These are phyloP conservation scores for Aelia acuminata DNA, from an alignment of 2,888 invertebrate species.

Conservation along the genomic window DNA sequence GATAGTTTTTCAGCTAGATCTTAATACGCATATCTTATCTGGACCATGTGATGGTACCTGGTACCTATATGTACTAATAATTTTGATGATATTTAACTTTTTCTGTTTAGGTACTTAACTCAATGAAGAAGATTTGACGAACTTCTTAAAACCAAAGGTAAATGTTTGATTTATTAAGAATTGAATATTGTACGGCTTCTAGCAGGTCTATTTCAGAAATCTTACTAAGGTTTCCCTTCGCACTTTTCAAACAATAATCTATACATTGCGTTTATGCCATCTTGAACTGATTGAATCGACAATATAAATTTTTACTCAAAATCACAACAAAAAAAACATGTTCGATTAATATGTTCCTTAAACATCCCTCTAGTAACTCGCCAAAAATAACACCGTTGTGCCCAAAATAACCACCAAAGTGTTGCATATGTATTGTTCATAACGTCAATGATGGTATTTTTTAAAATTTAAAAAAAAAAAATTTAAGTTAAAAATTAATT, in stretches of 20 bases:
- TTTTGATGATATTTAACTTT: too few species aligned
- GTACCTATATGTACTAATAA: too few species aligned
- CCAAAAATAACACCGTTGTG: too few species aligned
- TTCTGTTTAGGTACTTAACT: background rate
- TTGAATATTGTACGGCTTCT: conserved; percentile 7
- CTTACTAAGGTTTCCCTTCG: conserved; percentile 4
- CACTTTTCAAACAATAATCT: background rate
- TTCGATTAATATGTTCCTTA: background rate
- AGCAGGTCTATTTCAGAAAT: background rate
- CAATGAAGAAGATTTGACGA: background rate
- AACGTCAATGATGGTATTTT: too few species aligned
- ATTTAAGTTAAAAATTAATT: too few species aligned
- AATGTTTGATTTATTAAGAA: conserved; percentile 1
- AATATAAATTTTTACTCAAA: background rate
- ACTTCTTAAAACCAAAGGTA: background rate
- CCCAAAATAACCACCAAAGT: too few species aligned
- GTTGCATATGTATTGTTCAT: too few species aligned
- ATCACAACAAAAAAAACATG: too few species aligned
- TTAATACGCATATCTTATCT: too few species aligned
- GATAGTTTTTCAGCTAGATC: too few species aligned
- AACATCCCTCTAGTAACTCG: background rate
- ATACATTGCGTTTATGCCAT: background rate
- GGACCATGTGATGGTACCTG: too few species aligned
- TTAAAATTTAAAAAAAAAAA: too few species aligned
- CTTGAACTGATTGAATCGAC: background rate